Evolutionary conservation across 2,113 vertebrate genomes (phyloP).

Genomic region (Oenanthe melanoleuca): DNA sequence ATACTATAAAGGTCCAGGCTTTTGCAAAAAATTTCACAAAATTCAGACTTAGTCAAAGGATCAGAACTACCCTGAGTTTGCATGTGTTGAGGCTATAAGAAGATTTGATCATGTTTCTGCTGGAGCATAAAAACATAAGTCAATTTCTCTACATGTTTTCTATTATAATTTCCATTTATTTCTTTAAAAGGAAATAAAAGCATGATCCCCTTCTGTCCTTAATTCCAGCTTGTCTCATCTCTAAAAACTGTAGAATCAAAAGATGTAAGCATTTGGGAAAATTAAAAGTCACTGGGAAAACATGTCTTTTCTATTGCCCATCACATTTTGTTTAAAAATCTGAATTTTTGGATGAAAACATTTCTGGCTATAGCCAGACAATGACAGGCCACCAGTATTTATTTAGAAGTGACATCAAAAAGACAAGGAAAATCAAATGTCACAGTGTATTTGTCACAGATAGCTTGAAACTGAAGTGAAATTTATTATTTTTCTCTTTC

Average conservation of each 20-base stretch:
- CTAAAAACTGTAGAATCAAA: background rate
- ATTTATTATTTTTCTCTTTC: conserved; percentile 24
- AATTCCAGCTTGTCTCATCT: background rate
- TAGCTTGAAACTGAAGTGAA: conserved; percentile 28
- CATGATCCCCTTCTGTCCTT: background rate
- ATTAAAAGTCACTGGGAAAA: conserved; percentile 31
- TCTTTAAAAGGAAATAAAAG: background rate
- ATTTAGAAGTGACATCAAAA: conserved; percentile 42
- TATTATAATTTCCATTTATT: background rate
- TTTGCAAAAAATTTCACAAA: background rate
- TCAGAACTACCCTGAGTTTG: background rate
- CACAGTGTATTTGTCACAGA: conserved; percentile 39
- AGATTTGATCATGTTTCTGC: background rate
- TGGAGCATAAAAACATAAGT: background rate
- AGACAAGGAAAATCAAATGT: conserved; percentile 40
- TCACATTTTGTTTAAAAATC: conserved; percentile 39
- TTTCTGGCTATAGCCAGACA: background rate
- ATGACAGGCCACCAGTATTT: conserved; percentile 25
- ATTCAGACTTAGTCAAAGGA: background rate
- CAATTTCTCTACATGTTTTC: background rate
- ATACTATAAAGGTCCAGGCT: background rate
- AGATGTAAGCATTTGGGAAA: conserved; percentile 17
- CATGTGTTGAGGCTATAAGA: background rate
- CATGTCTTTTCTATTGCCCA: conserved; percentile 5
- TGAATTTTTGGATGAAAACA: background rate